phyloP scores from a whole-genome alignment of 2,888 invertebrate genomes.

The Lacanobia wlatinum region DNA sequence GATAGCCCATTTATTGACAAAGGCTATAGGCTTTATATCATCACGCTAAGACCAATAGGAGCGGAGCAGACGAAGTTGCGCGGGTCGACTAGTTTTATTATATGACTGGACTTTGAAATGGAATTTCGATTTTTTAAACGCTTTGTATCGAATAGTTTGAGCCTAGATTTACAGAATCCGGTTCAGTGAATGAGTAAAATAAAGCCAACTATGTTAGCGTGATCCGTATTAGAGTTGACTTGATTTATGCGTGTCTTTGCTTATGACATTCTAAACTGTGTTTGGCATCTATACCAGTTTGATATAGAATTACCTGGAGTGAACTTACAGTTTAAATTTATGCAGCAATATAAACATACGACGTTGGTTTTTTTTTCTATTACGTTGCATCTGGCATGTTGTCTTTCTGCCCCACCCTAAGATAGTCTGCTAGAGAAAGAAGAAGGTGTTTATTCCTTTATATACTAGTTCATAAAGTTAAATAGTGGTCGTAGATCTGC shows the following conservation, averaged over 20 bases:
- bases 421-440: no score
- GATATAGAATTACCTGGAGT: neutral
- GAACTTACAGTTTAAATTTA: neutral
- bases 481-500: no score
- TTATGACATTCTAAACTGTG: neutral
- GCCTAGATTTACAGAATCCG: neutral
- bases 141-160: neutral
- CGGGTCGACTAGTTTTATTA: no score
- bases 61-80: no score
- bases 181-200: neutral
- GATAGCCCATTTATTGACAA: no score
- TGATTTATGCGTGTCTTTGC: neutral
- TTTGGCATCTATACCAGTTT: neutral
- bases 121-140: slow-evolving; percentile 14
- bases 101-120: slow-evolving; percentile 3
- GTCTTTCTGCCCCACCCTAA: neutral
- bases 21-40: no score
- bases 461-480: no score
- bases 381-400: neutral
- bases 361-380: no score
- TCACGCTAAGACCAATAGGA: no score
- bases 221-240: neutral
- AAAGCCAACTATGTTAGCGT: neutral
- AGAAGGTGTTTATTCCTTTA: no score
- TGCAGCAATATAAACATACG: no score